Percentiles rank a stretch among this genome's conserved stretches.
These are phyloP conservation scores for Loxodonta africana DNA, from an alignment of 2,113 vertebrate species.

Conservation along the genomic window DNA sequence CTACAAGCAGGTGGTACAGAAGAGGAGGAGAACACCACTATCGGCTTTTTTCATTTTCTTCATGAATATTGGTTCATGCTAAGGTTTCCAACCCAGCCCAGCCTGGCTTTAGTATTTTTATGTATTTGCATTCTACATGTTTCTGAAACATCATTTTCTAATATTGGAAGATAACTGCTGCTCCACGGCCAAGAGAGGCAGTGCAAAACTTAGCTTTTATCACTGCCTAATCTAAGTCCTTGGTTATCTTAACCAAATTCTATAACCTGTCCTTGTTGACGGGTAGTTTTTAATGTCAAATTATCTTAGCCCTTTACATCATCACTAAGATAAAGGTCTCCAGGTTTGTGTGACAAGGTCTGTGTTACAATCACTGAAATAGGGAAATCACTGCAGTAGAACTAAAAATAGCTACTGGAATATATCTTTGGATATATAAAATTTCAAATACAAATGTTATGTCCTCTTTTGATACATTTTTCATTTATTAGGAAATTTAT, in stretches of 20 bases:
- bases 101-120: conserved; percentile 44
- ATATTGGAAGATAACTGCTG: not conserved
- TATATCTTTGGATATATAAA: conserved; percentile 19
- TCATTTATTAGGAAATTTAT: conserved; percentile 58
- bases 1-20: conserved; percentile 12
- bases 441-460: conserved; percentile 47
- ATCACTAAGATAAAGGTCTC: conserved; percentile 25
- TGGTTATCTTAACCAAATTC: conserved; percentile 35
- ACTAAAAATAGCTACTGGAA: conserved; percentile 57
- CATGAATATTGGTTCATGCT: not conserved
- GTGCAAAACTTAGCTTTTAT: not conserved
- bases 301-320: conserved; percentile 37
- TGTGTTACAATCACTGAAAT: not conserved
- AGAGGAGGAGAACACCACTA: not conserved
- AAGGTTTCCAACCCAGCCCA: conserved; percentile 23
- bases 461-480: conserved; percentile 18
- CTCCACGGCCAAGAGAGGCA: conserved; percentile 8
- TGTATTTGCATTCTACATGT: conserved; percentile 29
- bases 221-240: conserved; percentile 28
- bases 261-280: conserved; percentile 15
- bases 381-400: not conserved
- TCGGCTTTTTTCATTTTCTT: conserved; percentile 1
- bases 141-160: conserved; percentile 47
- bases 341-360: not conserved
- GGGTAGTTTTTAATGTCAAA: conserved; percentile 2